Evolutionary conservation across 2,888 invertebrate genomes (phyloP).

Genomic region (Alentia gelatinosa): DNA sequence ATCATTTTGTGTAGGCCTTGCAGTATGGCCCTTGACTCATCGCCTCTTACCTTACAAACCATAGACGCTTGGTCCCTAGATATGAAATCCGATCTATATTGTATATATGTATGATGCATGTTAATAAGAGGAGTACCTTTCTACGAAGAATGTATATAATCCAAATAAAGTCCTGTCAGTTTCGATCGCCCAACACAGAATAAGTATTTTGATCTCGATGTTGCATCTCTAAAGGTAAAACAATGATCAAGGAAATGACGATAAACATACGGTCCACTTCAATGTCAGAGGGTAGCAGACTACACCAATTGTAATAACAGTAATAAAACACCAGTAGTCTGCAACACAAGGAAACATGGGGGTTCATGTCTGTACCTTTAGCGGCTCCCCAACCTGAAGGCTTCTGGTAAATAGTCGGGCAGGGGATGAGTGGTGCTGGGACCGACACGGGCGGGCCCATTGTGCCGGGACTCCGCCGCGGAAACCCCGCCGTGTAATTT

Average conservation of each 20-base stretch:
- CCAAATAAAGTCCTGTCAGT: not conserved
- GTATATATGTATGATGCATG: not conserved
- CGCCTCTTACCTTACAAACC: too few species aligned
- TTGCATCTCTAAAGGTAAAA: not conserved
- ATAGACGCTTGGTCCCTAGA: too few species aligned
- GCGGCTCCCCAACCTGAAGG: not conserved
- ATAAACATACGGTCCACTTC: too few species aligned
- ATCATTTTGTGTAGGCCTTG: too few species aligned
- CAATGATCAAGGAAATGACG: not conserved
- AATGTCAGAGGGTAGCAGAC: not conserved
- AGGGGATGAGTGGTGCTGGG: not conserved
- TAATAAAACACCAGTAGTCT: not conserved
- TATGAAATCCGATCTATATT: too few species aligned
- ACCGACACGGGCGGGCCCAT: not conserved
- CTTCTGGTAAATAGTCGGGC: not conserved
- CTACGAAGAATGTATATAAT: not conserved
- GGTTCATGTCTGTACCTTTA: not conserved
- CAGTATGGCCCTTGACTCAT: too few species aligned
- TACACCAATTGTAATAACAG: not conserved
- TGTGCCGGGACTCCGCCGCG: not conserved
- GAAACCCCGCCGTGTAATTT: not conserved
- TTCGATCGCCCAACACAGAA: not conserved
- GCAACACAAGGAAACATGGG: not conserved
- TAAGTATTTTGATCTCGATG: too few species aligned
- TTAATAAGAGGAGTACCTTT: not conserved